A percentile compares a stretch with the other conserved stretches of the same genome.
phyloP scores from a whole-genome alignment of 2,113 vertebrate species.

The Dipodomys ordii region DNA sequence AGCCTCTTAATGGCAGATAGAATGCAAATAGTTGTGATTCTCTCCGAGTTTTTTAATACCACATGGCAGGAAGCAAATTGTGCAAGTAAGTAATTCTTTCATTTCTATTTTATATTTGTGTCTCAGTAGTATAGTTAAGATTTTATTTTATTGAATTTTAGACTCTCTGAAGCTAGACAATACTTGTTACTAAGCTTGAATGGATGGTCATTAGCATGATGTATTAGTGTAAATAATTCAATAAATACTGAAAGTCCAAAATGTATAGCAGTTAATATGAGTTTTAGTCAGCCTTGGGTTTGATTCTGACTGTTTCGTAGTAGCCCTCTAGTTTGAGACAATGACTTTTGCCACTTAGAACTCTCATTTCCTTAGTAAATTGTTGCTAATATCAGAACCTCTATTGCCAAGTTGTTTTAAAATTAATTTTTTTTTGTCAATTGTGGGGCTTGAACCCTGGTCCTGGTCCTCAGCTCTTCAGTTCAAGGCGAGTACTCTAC shows the following conservation, averaged over 20 bases:
- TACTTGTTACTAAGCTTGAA: neutral
- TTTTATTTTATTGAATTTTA: slow-evolving; percentile 57
- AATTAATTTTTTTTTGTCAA: too few relatives aligned
- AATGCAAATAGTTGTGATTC: slow-evolving; percentile 91
- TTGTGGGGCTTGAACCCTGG: too few relatives aligned
- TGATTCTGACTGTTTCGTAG: neutral
- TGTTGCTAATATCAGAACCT: slow-evolving; percentile 1
- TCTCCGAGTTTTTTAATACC: slow-evolving; percentile 87
- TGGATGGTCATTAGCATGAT: neutral
- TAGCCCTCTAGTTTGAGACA: neutral
- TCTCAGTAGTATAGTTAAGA: neutral
- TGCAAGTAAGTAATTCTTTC: slow-evolving; percentile 87
- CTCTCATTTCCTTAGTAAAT: slow-evolving; percentile 5
- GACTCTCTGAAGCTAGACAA: neutral
- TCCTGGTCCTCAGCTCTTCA: too few relatives aligned
- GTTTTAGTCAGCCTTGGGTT: slow-evolving; percentile 23
- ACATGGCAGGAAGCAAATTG: slow-evolving; percentile 92
- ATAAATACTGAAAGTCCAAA: neutral
- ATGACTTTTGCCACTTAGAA: neutral
- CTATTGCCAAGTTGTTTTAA: neutral
- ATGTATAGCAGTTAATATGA: neutral
- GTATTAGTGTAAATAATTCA: slow-evolving; percentile 15
- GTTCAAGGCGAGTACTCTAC: too few relatives aligned
- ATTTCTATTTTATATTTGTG: slow-evolving; percentile 39
- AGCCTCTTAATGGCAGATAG: slow-evolving; percentile 94